These are phyloP conservation scores for Drosophila recens DNA, from an alignment of 2,888 invertebrate species.

Conservation along the genomic window DNA sequence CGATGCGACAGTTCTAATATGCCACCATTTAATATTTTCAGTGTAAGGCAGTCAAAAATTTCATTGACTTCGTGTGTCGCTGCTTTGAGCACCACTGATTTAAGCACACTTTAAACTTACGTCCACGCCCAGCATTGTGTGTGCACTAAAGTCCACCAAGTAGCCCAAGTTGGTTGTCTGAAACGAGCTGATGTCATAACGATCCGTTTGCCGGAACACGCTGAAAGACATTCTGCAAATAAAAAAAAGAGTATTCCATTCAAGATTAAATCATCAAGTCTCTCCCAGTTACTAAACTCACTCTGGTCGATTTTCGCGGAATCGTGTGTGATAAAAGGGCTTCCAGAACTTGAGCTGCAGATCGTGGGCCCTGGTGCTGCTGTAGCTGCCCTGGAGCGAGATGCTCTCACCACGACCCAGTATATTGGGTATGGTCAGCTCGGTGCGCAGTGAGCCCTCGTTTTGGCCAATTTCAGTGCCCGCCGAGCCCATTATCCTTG, in stretches of 20 bases:
- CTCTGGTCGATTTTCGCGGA: conserved; percentile 87
- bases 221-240: conserved; percentile 88
- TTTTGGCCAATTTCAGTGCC: conserved; percentile 96
- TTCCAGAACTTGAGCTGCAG: conserved; percentile 93
- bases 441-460: conserved; percentile 91
- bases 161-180: conserved; percentile 92
- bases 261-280: not conserved
- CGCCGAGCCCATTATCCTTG: conserved; percentile 93
- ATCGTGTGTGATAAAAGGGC: conserved; percentile 91
- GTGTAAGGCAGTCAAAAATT: too few relatives aligned
- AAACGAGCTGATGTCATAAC: conserved; percentile 87
- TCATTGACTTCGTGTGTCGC: too few relatives aligned
- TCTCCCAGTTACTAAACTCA: conserved; percentile 85
- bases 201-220: conserved; percentile 89
- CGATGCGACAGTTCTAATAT: too few relatives aligned
- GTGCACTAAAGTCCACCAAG: conserved; percentile 91
- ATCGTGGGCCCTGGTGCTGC: conserved; percentile 92
- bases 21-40: too few relatives aligned
- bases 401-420: conserved; percentile 94
- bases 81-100: too few relatives aligned
- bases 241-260: too few relatives aligned
- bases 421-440: conserved; percentile 92
- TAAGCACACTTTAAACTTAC: conserved; percentile 54
- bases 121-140: conserved; percentile 86
- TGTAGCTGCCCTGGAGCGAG: conserved; percentile 93